Conservation (phyloP, 2,888 invertebrate species). For the Adelphocoris suturalis region DNA sequence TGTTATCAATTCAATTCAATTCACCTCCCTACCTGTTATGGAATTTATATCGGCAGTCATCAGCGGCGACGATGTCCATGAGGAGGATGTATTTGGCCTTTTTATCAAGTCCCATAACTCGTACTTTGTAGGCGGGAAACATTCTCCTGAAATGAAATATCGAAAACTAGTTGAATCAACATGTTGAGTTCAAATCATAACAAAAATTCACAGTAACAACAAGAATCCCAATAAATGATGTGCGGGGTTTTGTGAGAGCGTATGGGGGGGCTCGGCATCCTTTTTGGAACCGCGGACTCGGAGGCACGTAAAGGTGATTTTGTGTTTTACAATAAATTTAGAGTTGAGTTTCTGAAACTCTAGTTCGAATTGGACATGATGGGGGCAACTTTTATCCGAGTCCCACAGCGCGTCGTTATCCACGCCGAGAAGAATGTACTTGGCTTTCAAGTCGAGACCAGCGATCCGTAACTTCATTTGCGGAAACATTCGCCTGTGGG, state of each 20-base stretch:
- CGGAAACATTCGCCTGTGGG: background rate
- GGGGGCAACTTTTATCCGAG: background rate
- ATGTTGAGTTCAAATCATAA: background rate
- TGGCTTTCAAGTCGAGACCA: background rate
- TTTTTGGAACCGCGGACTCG: too few relatives aligned
- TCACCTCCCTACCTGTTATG: conserved; percentile 97
- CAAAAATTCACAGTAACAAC: too few relatives aligned
- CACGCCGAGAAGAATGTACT: background rate
- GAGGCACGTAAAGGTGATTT: too few relatives aligned
- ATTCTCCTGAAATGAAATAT: conserved; percentile 86
- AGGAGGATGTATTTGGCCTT: conserved; percentile 98
- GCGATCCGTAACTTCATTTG: background rate
- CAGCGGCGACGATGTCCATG: conserved; percentile 98
- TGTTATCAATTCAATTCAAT: too few relatives aligned
- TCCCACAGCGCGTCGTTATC: background rate
- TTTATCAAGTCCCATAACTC: conserved; percentile 97
- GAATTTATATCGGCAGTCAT: conserved; percentile 97
- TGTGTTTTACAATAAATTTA: too few relatives aligned
- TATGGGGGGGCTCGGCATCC: too few relatives aligned
- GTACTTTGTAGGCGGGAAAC: conserved; percentile 98
- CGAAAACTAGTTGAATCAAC: background rate
- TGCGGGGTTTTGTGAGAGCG: too few relatives aligned
- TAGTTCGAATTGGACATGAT: too few relatives aligned
- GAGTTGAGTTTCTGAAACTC: too few relatives aligned
- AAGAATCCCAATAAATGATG: too few relatives aligned